Evolutionary conservation across 2,888 invertebrate genomes (phyloP).

Genomic region (Axea sp.): DNA sequence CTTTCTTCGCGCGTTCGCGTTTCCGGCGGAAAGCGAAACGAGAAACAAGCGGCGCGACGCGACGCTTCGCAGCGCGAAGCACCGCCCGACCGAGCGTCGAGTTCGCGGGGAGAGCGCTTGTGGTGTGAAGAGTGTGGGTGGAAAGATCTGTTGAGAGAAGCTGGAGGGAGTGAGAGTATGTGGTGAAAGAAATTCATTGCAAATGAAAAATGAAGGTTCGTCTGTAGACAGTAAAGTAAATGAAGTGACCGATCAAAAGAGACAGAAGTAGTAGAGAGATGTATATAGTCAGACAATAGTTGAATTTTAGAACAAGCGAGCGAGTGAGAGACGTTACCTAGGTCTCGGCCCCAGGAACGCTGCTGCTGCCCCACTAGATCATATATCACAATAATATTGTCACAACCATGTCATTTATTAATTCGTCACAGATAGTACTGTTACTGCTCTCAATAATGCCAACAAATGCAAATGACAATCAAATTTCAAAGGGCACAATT

Average conservation of each 20-base stretch:
- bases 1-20: no score
- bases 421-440: slow-evolving; percentile 62
- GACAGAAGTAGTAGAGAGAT: slow-evolving; percentile 59
- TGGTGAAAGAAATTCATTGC: slow-evolving; percentile 19
- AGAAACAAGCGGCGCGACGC: no score
- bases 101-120: no score
- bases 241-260: slow-evolving; percentile 62
- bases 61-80: no score
- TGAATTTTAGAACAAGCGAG: slow-evolving; percentile 74
- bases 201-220: slow-evolving; percentile 42
- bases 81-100: no score
- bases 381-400: slow-evolving; percentile 78
- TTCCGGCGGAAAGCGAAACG: no score
- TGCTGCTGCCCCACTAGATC: slow-evolving; percentile 83
- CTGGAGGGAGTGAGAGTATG: no score
- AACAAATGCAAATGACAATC: slow-evolving; percentile 40
- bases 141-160: no score
- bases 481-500: no score
- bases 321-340: slow-evolving; percentile 81
- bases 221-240: slow-evolving; percentile 58
- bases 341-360: slow-evolving; percentile 83
- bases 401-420: slow-evolving; percentile 75
- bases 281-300: slow-evolving; percentile 70
- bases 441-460: slow-evolving; percentile 55
- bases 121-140: neutral